These are phyloP conservation scores for Ricordea florida DNA, from an alignment of 92 coral and sea anemone genomes.

Conservation along the genomic window DNA sequence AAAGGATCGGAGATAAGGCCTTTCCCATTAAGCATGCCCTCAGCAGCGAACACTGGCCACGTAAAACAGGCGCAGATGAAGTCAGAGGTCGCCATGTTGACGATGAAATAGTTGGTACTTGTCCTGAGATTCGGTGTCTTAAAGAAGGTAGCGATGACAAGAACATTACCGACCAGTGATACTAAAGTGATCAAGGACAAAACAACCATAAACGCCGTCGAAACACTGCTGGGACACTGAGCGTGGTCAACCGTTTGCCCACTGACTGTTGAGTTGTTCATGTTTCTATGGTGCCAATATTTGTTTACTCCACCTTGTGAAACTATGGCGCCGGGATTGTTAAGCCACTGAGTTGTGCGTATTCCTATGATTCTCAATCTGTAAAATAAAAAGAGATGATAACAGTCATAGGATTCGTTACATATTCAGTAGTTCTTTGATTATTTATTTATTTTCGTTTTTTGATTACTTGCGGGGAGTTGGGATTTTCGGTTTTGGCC, in stretches of 20 bases:
- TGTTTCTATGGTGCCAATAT: background rate
- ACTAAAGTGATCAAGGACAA: background rate
- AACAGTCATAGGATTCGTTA: no score
- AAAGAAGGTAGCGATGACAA: background rate
- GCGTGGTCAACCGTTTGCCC: no score
- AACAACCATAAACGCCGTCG: background rate
- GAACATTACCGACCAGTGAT: background rate
- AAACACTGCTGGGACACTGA: background rate
- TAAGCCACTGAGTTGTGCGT: no score
- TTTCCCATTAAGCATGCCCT: no score
- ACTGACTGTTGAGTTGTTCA: background rate
- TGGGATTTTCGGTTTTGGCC: no score
- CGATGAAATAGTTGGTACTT: constrained; percentile 4
- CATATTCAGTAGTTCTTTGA: no score
- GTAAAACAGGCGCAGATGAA: background rate
- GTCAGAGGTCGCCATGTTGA: constrained; percentile 19
- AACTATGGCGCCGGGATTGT: no score
- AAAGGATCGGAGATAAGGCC: background rate
- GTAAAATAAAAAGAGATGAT: no score
- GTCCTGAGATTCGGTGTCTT: background rate
- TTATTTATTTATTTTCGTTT: no score
- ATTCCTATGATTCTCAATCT: no score
- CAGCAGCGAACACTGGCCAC: constrained; percentile 1
- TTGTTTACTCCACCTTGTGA: background rate
- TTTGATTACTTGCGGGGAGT: no score